phyloP scores from a whole-genome alignment of 2,113 vertebrate species.

The Indri indri region DNA sequence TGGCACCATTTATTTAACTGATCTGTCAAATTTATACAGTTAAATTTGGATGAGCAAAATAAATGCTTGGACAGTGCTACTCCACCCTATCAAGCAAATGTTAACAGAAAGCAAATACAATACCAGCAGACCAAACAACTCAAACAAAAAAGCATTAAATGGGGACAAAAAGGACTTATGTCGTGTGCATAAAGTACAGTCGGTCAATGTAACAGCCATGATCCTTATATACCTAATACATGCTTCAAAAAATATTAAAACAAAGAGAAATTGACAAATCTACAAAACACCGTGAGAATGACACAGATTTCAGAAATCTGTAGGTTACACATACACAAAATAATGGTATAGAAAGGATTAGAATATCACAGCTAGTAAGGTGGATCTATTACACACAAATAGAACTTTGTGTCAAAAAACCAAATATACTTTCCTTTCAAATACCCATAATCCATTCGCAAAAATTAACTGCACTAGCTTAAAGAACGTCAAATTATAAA shows the following conservation, averaged over 20 bases:
- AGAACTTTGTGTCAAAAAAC: background rate
- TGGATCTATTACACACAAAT: background rate
- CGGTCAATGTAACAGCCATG: background rate
- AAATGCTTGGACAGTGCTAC: background rate
- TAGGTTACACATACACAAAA: background rate
- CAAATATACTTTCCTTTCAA: background rate
- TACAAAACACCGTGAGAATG: background rate
- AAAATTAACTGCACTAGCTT: background rate
- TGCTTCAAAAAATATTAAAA: conserved; percentile 17
- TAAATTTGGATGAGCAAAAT: background rate
- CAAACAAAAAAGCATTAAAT: background rate
- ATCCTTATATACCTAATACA: background rate
- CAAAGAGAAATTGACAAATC: background rate
- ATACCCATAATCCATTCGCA: background rate
- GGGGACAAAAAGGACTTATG: background rate
- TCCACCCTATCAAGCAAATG: background rate
- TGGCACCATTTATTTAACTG: background rate
- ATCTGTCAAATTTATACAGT: background rate
- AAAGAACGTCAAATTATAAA: background rate
- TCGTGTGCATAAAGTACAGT: background rate
- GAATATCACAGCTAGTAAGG: background rate
- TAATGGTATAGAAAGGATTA: background rate
- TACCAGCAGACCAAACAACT: background rate
- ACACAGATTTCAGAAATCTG: background rate
- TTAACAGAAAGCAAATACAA: background rate